Evolutionary conservation across 2,113 vertebrate genomes (phyloP), one percentile per base, ranked within the genome.

Genomic region (Sigmodon hispidus): DNA sequence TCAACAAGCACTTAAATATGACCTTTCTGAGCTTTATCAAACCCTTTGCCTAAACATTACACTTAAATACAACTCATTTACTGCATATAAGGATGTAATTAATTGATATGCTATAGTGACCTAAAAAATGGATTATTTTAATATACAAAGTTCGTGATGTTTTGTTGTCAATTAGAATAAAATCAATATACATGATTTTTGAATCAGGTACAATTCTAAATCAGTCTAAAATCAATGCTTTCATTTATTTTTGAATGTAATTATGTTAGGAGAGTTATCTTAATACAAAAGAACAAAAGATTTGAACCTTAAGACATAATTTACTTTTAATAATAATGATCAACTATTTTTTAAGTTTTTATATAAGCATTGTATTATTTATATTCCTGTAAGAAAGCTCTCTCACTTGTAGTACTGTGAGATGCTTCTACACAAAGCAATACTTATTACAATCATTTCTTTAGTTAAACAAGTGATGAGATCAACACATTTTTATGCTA

Each of bases 21-120:
- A 85, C 11, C 5, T 50, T 9, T 17, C 12, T 84, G 45, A 85
- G 7, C 2, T 9, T 88, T 52, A 52, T 24, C 7, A 16, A 77
- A 85, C 45, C 34, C 7, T 15, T 50, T 77, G 13, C 1, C 2
- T 63, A 4, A 15, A 1, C 0, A 55, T 10, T 1, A 63, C 0
- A 29, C 17, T 8, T 9, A 83, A 45, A 1, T 48, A 0, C 1
- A 57, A 5, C 0, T n/a, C 24, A 40, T 90, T 36, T 7, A 45
- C 29, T 57, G 57, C 13, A 92, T 17, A 7, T 24, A 36, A 76
- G 5, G 48, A 50, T 2, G 4, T 8, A 50, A 10, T 34, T 76
- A 52, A 89, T 10, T 26, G 16, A 6, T 36, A 2, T 0, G 2
- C 7, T 83, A 5, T 55, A 67, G n/a, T 76, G 43, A 84, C 2